phyloP scores from a whole-genome alignment of 1,140 invertebrate species.

The Lordiphosa collinella region DNA sequence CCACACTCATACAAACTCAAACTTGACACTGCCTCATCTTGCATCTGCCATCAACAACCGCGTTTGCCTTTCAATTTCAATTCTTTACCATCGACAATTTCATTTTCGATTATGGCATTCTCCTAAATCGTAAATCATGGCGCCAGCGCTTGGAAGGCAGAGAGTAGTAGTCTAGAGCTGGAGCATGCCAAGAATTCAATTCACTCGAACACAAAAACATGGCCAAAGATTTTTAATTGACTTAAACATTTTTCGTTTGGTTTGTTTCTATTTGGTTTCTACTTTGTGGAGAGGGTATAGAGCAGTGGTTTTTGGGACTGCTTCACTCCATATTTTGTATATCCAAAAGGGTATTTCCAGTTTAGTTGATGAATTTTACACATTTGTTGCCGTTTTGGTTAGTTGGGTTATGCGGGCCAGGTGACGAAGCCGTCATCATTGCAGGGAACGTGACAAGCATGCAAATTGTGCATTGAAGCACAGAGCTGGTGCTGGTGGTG shows the following conservation, averaged over 20 bases:
- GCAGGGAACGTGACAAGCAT: constrained; percentile 58
- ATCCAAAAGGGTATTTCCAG: too few species aligned
- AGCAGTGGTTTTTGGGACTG: too few species aligned
- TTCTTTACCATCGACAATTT: constrained; percentile 4
- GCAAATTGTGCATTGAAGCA: constrained; percentile 46
- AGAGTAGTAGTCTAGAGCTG: background rate
- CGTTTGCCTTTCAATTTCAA: constrained; percentile 15
- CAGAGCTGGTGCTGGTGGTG: background rate
- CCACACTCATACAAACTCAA: constrained; percentile 6
- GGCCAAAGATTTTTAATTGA: constrained; percentile 44
- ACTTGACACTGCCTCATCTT: constrained; percentile 15
- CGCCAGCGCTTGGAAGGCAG: constrained; percentile 4
- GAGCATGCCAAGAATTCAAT: constrained; percentile 35
- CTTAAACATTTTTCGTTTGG: constrained; percentile 9
- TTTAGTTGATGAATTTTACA: too few species aligned
- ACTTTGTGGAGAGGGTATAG: too few species aligned
- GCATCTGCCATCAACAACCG: constrained; percentile 1
- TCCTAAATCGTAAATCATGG: constrained; percentile 31
- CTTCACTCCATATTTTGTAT: too few species aligned
- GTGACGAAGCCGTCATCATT: constrained; percentile 49
- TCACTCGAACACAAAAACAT: constrained; percentile 38
- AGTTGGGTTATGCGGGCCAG: constrained; percentile 23
- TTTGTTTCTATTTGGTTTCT: too few species aligned
- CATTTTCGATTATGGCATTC: constrained; percentile 30
- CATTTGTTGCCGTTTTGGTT: background rate